Base-by-base conservation (phyloP, 2,113 vertebrate genomes). In the Naja naja region DNA sequence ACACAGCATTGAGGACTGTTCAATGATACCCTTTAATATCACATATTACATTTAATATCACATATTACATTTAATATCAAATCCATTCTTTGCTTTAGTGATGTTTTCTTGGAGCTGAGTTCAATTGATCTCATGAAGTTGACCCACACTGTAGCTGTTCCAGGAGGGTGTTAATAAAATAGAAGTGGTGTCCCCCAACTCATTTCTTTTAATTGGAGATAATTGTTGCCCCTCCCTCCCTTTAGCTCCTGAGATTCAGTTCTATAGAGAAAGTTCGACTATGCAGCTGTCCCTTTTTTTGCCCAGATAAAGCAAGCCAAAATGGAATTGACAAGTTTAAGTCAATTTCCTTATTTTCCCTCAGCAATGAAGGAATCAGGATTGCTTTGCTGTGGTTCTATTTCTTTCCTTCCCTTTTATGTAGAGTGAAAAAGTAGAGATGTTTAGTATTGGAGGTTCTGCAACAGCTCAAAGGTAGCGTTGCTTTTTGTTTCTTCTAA, bases 41-140 rank as follows among this genome's bases (percentile, higher is more conserved):
- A n/a, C n/a, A n/a, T n/a, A 43, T 27, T 91, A 45, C 91, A 87
- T 91, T 58, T 91, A 87, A 60, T 91, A 91, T 60, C 45, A 91
- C 11, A 64, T 34, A 47, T 47, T 47, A 45, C 91, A 87, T 91
- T 60, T 91, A 87, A 60, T 91, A 87, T 64, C 55, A 91, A 5
- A 52, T 34, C 8, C 52, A 91, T 91, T 87, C 55, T 64, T 87
- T 56, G 49, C 43, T 34, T 39, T 86, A 60, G 69, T 5, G 27
- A 64, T 30, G 60, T 64, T 30, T 58, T 60, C 85, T 91, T 87
- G 49, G 45, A 45, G 18, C 10, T 11, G 10, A 64, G 60, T n/a
- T 64, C 60, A 64, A n/a, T 4, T 64, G 27, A 64, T 64, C 14
- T 64, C 27, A 64, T 64, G 60, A 30, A 64, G 11, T n/a, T 30